Evolutionary conservation across 2,888 invertebrate genomes (phyloP), one percentile per base, ranked within the genome.

Genomic region (Aradus depressus): DNA sequence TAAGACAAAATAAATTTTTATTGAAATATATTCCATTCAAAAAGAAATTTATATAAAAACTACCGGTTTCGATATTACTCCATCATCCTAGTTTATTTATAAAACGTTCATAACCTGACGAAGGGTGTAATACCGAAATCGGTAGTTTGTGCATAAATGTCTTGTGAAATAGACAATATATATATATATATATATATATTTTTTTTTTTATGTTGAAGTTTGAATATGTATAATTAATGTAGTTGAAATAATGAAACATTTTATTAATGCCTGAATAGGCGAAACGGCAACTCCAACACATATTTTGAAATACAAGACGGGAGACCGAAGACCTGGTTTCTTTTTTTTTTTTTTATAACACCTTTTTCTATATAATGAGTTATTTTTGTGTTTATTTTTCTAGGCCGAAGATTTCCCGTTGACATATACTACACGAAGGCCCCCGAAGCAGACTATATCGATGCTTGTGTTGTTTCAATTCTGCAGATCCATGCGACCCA

Each of bases 371-470:
- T 18, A 12, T 42, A 23, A 5, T 8, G 18, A 10, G 31, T 43
- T 14, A 14, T 28, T 43, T 26, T 28, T 47, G 38, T 47, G 45
- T 54, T 58, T 50, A 55, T 50, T 42, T 44, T 58, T 54, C 26
- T 57, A 63, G 98, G 98, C n/a, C 73, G 95, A 62, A 74, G 97
- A 59, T 97, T 89, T 72, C 96, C 97, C 2, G 98, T 99, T 0
- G 91, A 98, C 66, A 93, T 98, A 63, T 98, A 91, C 68, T 99
- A 98, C 66, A 98, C 98, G 1, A 93, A 95, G 73, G 96, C 97
- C 0, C 98, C 98, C 0, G 98, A 98, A 72, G 96, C 97, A 2
- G 96, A 98, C 72, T 98, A 97, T 67, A 83, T 98, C 42, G 96
- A 98, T 68, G 97, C 97, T 0, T 85, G 91, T 66, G 93, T 96